Evolutionary conservation across 2,113 vertebrate genomes (phyloP), one percentile per base, ranked within the genome.

Genomic region (Ibidorhyncha struthersii): DNA sequence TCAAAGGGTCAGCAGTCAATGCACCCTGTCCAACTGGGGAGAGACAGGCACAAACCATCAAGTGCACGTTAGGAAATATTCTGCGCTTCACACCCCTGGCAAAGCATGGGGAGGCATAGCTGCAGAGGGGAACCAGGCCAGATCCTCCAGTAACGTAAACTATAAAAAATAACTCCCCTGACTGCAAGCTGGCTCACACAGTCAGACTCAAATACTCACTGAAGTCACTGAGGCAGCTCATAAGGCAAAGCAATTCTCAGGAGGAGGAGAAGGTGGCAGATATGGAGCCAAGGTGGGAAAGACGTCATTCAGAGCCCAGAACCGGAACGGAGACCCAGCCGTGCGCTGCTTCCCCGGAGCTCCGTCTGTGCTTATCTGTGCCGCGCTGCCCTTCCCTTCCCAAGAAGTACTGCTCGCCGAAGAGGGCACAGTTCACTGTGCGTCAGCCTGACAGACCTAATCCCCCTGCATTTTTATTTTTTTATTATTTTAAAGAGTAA

Each of bases 311-410:
- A 25, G 32, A 59, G 56, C 29, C 27, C 6, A 16, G 70, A 45
- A 20, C 0, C 0, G 0, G 50, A 26, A 59, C 1, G 0, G 67
- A 61, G 43, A 45, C 16, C 47, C 13, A 27, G 78, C 56, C 1
- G 0, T 10, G 38, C 29, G 3, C 43, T 8, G 27, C 38, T 19
- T 38, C 83, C 62, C 82, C 1, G 1, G 29, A 80, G 66, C 83
- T 86, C 5, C 4, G 4, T 4, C 53, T 30, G 4, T 14, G 50
- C 45, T 67, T 9, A 29, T 9, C 72, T 29, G n/a, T 25, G 62
- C 47, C 8, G 3, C 0, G 1, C 63, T 38, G 74, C 78, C 5
- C 71, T 14, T 58, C 59, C 34, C 81, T 84, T 43, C 71, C 56
- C 56, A 9, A 47, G 13, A 4, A 21, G 5, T 0, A 7, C 36